These are phyloP conservation scores for Amphiprion ocellaris DNA, from an alignment of 2,113 vertebrate genomes.

Conservation along the genomic window DNA sequence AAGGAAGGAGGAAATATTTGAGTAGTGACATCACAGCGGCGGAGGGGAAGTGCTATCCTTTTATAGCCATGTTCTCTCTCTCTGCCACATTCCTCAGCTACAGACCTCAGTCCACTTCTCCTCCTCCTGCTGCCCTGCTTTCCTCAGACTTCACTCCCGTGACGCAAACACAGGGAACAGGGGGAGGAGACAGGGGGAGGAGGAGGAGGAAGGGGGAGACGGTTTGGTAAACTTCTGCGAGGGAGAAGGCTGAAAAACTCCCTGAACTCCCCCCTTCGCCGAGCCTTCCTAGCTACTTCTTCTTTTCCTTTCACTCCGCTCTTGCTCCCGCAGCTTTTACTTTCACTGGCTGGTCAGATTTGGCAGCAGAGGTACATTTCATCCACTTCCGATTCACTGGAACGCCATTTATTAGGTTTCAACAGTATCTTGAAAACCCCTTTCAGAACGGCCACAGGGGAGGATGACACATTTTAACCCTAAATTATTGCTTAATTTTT, in stretches of 20 bases:
- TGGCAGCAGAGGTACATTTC: not conserved
- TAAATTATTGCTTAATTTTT: not conserved
- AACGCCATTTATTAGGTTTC: slow-evolving; percentile 12
- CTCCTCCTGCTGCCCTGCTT: slow-evolving; percentile 44
- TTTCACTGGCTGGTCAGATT: slow-evolving; percentile 56
- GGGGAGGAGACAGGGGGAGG: slow-evolving; percentile 32
- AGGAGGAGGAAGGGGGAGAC: slow-evolving; percentile 6
- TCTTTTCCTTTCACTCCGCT: slow-evolving; percentile 55
- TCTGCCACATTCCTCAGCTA: slow-evolving; percentile 73
- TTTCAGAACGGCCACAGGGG: not conserved
- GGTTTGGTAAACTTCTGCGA: slow-evolving; percentile 4
- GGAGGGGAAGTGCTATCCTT: slow-evolving; percentile 79
- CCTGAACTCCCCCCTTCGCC: slow-evolving; percentile 50
- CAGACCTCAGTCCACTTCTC: slow-evolving; percentile 54
- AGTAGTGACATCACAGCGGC: slow-evolving; percentile 73
- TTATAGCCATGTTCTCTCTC: slow-evolving; percentile 80
- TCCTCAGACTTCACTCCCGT: slow-evolving; percentile 53
- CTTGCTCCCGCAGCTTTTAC: slow-evolving; percentile 59
- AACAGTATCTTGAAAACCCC: slow-evolving; percentile 19
- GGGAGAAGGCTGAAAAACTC: slow-evolving; percentile 58
- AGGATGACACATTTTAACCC: not conserved
- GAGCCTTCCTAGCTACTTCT: slow-evolving; percentile 46
- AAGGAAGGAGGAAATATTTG: slow-evolving; percentile 75
- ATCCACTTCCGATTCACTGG: slow-evolving; percentile 2
- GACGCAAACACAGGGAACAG: slow-evolving; percentile 70